Percentiles rank a stretch among this genome's conserved stretches.
phyloP scores from a whole-genome alignment of 1,140 invertebrate genomes.

The Cyphomyrmex costatus region DNA sequence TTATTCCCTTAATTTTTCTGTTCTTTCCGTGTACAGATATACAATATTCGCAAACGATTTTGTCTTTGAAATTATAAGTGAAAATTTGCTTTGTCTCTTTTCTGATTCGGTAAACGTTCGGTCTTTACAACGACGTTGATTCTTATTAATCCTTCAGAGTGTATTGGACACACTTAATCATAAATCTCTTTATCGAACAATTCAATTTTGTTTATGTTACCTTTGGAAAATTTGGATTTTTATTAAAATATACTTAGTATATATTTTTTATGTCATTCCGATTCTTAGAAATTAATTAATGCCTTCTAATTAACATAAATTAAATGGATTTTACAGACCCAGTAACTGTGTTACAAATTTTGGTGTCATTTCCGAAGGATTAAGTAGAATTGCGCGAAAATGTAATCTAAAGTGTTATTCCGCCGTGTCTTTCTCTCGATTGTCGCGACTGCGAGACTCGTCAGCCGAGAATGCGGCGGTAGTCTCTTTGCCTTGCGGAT shows the following conservation, averaged over 20 bases:
- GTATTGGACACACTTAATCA: too few relatives aligned
- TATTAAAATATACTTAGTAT: too few relatives aligned
- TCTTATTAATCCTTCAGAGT: not conserved
- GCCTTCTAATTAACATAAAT: too few relatives aligned
- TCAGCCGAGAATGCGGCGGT: not conserved
- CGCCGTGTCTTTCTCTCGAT: slow-evolving; percentile 6
- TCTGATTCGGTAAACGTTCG: not conserved
- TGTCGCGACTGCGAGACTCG: slow-evolving; percentile 18
- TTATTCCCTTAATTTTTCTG: not conserved
- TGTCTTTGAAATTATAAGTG: not conserved
- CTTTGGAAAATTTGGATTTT: too few relatives aligned
- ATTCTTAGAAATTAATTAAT: too few relatives aligned
- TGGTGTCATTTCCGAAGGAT: too few relatives aligned
- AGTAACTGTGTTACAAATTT: too few relatives aligned
- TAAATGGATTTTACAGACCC: too few relatives aligned
- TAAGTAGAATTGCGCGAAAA: slow-evolving; percentile 17
- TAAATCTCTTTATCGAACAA: too few relatives aligned
- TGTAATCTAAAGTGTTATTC: slow-evolving; percentile 32
- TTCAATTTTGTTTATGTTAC: too few relatives aligned
- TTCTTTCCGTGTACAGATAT: not conserved
- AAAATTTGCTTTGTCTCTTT: not conserved
- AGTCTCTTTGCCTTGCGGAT: slow-evolving; percentile 22
- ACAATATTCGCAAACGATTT: not conserved
- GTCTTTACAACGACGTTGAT: slow-evolving; percentile 14
- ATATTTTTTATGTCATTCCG: too few relatives aligned